These are phyloP conservation scores for Myopa testacea DNA, from an alignment of 2,888 invertebrate genomes.

Conservation along the genomic window DNA sequence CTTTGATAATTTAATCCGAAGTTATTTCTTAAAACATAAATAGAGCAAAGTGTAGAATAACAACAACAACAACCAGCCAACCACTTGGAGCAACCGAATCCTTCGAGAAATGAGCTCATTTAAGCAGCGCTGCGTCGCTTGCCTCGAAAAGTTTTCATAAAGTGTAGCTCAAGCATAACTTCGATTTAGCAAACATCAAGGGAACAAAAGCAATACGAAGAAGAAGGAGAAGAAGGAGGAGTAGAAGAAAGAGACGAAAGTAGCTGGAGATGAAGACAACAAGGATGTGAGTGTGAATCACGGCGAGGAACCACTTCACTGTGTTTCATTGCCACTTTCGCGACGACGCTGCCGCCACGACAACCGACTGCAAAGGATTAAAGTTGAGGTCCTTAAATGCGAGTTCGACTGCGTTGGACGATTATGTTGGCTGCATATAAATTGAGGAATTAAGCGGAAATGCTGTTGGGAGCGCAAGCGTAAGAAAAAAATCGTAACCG, in stretches of 20 bases:
- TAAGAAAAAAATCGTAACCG: neutral
- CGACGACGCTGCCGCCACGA: slow-evolving; percentile 8
- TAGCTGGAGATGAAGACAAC: neutral
- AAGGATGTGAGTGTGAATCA: neutral
- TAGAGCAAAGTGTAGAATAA: neutral
- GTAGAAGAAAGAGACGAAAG: neutral
- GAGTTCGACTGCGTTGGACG: slow-evolving; percentile 46
- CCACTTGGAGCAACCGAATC: neutral
- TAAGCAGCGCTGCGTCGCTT: neutral
- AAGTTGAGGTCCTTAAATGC: slow-evolving; percentile 42
- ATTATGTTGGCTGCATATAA: slow-evolving; percentile 50
- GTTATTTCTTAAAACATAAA: neutral
- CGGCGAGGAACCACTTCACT: neutral
- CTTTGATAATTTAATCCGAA: too few species aligned
- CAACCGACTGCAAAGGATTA: slow-evolving; percentile 30
- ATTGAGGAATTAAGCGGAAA: slow-evolving; percentile 50
- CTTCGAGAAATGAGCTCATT: neutral
- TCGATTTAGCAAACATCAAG: slow-evolving; percentile 3
- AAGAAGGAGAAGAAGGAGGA: neutral
- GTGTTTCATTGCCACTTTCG: neutral
- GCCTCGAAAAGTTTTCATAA: slow-evolving; percentile 16
- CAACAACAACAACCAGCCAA: slow-evolving; percentile 2
- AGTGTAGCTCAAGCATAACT: slow-evolving; percentile 5
- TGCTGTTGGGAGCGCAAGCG: slow-evolving; percentile 31
- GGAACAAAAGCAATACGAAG: neutral